These are phyloP conservation scores for Sinocyclocheilus maitianheensis DNA, from an alignment of 2,113 vertebrate genomes.

Conservation along the genomic window DNA sequence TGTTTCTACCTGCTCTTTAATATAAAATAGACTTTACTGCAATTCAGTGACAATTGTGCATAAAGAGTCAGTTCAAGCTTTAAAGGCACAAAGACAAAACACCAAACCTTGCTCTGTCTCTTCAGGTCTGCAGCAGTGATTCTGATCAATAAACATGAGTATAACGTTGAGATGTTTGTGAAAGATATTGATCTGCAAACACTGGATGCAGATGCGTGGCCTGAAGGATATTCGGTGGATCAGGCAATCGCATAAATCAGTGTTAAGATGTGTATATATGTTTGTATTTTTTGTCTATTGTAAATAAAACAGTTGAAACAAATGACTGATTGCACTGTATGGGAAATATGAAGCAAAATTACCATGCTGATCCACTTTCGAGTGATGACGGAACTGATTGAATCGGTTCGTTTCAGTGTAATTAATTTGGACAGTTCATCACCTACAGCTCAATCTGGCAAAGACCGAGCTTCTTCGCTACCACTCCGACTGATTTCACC, in stretches of 20 bases:
- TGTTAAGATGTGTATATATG: background rate
- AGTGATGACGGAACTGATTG: no score
- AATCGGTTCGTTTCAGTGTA: no score
- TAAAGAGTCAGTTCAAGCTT: background rate
- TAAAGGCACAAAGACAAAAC: background rate
- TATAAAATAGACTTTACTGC: no score
- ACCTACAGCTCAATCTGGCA: no score
- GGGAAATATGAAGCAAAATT: background rate
- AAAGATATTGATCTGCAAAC: background rate
- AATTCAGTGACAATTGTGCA: background rate
- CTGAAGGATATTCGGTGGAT: background rate
- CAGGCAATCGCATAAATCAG: background rate
- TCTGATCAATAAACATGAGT: background rate
- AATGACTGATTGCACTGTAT: background rate
- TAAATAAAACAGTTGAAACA: constrained; percentile 12
- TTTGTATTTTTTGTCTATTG: constrained; percentile 2
- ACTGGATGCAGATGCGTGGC: background rate
- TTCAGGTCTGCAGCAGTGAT: background rate
- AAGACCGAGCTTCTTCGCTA: no score
- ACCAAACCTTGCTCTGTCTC: background rate
- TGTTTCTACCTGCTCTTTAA: no score
- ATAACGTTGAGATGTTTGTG: background rate
- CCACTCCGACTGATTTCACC: no score
- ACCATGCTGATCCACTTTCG: no score
- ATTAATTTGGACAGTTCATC: no score